Evolutionary conservation across 2,888 invertebrate species (phyloP), one percentile per base, ranked within the genome.

Genomic region (Chalcosyrphus nemorum): DNA sequence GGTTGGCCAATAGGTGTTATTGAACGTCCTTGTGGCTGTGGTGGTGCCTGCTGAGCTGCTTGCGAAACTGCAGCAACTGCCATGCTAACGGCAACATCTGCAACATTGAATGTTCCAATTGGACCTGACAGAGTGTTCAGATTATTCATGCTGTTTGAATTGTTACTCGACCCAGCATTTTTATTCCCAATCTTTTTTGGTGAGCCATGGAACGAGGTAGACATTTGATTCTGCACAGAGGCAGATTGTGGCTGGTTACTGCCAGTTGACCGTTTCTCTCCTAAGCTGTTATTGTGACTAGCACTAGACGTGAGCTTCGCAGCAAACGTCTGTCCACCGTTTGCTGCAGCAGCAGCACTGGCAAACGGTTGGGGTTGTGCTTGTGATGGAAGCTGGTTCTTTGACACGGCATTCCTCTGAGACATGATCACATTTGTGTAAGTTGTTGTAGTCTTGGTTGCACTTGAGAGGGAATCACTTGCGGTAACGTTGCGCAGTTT

Each of bases 371-470:
- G 76, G 13, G 76, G 66, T 27, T 80, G 81, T 38, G 54, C 45
- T 54, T 80, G 84, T 6, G 65, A 27, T 0, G 71, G 54, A 29
- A 59, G 38, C n/a, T 85, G 80, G 24, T 41, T 85, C 5, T 87
- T 88, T 24, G 87, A 86, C 66, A 86, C 88, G 59, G 65, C 88
- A 82, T 92, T 91, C 41, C 93, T 92, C 17, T 93, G 91, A 24
- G 93, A 93, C 92, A 93, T 93, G 80, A 93, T 93, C 41, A 93
- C 93, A 80, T 92, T 92, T 6, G 93, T 93, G 87, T 93, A 93
- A 0, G 93, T 93, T 92, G 93, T 93, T 13, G 93, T 93, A 4
- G 93, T 93, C 87, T 93, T 92, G 86, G 94, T 93, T 89, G 70
- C 75, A 63, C 86, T 86, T 1, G 86, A 75, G 7, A 86, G 38